These are phyloP conservation scores for Conistra vaccinii DNA, from an alignment of 2,888 invertebrate genomes.

Conservation along the genomic window DNA sequence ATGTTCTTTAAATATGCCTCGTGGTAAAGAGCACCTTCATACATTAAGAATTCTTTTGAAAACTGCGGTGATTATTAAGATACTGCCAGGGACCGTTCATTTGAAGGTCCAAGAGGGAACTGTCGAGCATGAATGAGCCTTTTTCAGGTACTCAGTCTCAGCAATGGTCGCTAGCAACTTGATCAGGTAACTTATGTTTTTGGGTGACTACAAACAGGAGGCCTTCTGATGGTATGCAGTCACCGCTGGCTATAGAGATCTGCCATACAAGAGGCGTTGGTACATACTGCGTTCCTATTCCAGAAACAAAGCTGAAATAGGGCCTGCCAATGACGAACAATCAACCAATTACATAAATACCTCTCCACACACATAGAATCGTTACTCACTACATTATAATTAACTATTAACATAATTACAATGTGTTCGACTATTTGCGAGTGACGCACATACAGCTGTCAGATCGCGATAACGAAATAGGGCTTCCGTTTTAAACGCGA, in stretches of 20 bases:
- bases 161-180: neutral
- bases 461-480: constrained; percentile 71
- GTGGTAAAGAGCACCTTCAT: neutral
- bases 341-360: neutral
- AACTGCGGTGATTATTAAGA: neutral
- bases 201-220: neutral
- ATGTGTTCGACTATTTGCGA: constrained; percentile 39
- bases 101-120: neutral
- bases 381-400: constrained; percentile 24
- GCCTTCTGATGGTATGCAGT: no score
- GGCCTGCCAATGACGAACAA: neutral
- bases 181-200: neutral
- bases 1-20: neutral
- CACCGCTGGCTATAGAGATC: no score
- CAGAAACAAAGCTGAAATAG: neutral
- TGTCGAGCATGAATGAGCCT: neutral
- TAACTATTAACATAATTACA: constrained; percentile 49
- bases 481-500: constrained; percentile 68
- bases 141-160: neutral
- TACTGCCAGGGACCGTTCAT: neutral
- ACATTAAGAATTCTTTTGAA: neutral
- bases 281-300: neutral
- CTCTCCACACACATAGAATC: neutral
- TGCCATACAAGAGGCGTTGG: neutral
- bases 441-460: constrained; percentile 60